Evolutionary conservation across 2,797 vertebrate genomes (phyloP).

Genomic region (Pangasius mekongensis): DNA sequence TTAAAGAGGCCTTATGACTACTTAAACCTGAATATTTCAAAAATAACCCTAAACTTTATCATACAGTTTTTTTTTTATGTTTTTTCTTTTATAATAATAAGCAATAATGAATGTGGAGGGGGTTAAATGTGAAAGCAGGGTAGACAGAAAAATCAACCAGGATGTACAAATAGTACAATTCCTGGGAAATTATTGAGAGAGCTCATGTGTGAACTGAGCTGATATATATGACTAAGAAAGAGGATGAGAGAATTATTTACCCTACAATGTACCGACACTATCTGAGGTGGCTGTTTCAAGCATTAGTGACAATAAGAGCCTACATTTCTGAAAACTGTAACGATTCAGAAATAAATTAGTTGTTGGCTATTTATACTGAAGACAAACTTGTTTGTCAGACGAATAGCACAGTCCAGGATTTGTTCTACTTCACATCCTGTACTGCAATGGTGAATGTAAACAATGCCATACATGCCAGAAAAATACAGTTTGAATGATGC

Average conservation of each 20-base stretch:
- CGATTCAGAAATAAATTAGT: not conserved
- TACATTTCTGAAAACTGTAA: not conserved
- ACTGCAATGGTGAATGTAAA: not conserved
- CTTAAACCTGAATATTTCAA: not conserved
- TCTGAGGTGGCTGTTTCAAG: not conserved
- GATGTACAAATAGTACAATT: not conserved
- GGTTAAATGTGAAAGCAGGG: not conserved
- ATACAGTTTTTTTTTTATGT: not conserved
- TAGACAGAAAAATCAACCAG: not conserved
- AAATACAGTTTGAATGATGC: not conserved
- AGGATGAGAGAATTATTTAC: not conserved
- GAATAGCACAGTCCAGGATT: not conserved
- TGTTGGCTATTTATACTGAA: not conserved
- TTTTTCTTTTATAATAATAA: not conserved
- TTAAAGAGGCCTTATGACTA: not conserved
- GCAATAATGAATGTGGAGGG: not conserved
- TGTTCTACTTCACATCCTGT: not conserved
- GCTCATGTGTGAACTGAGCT: too few relatives aligned
- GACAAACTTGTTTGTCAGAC: not conserved
- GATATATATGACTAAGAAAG: not conserved
- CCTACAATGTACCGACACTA: not conserved
- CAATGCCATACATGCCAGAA: not conserved
- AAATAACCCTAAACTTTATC: not conserved
- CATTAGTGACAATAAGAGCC: not conserved
- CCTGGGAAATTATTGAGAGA: not conserved